phyloP scores from a whole-genome alignment of 1,140 invertebrate species.

The Bombus haemorrhoidalis region DNA sequence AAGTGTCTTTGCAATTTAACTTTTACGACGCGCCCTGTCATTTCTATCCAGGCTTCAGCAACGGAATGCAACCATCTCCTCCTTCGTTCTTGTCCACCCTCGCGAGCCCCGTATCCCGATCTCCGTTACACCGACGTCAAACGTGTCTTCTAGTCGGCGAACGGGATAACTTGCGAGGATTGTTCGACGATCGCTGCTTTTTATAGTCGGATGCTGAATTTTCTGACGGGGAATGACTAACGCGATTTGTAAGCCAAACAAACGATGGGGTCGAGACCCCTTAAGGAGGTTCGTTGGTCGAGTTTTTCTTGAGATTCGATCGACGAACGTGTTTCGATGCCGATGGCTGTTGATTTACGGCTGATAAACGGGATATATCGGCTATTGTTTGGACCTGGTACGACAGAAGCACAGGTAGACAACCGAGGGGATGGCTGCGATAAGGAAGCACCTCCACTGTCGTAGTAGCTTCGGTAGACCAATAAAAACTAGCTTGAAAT shows the following conservation, averaged over 20 bases:
- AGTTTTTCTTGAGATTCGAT: background rate
- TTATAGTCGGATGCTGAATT: background rate
- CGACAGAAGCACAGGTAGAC: too few species aligned
- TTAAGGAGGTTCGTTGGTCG: background rate
- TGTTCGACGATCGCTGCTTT: background rate
- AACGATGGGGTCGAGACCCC: background rate
- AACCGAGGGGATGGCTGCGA: too few species aligned
- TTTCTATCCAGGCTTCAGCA: conserved; percentile 40
- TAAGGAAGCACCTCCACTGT: too few species aligned
- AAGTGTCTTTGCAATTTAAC: conserved; percentile 62
- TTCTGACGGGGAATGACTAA: background rate
- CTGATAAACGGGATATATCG: too few species aligned
- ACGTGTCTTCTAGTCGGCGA: background rate
- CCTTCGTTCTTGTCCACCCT: too few species aligned
- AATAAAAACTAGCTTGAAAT: too few species aligned
- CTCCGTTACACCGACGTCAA: conserved; percentile 3
- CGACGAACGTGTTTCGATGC: background rate
- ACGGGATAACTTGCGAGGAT: conserved; percentile 24
- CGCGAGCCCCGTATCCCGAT: background rate
- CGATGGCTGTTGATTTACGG: background rate
- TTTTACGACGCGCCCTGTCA: conserved; percentile 58
- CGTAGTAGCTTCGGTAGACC: too few species aligned
- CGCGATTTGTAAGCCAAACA: background rate
- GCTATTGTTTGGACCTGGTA: too few species aligned
- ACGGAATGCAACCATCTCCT: conserved; percentile 18